A percentile compares a stretch with the other conserved stretches of the same genome.
Evolutionary conservation across 2,888 invertebrate species (phyloP).

Genomic region (Rotaria socialis): DNA sequence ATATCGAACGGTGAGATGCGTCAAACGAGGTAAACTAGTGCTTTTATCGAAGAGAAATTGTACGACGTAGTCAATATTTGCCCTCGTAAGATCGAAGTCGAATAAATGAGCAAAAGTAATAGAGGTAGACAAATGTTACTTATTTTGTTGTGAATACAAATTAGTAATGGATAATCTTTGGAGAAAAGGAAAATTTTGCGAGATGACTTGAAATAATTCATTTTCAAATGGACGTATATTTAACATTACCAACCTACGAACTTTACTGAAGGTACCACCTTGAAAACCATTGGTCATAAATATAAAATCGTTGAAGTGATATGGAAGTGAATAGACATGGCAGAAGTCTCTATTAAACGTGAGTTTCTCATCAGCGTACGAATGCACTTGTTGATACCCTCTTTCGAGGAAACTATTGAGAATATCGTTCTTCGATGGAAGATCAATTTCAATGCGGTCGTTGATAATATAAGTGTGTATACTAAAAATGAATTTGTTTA

Average conservation of each 20-base stretch:
- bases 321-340: background rate
- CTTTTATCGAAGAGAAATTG: too few relatives aligned
- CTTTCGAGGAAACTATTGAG: background rate
- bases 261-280: background rate
- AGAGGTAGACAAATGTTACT: background rate
- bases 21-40: too few relatives aligned
- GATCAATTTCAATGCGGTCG: background rate
- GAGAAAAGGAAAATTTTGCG: background rate
- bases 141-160: background rate
- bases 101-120: background rate
- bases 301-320: background rate
- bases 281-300: background rate
- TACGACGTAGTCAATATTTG: background rate
- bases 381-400: background rate
- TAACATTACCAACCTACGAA: background rate
- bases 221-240: background rate
- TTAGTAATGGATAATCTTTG: background rate
- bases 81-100: background rate
- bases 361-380: background rate
- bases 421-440: too few relatives aligned
- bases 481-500: background rate
- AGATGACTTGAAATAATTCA: background rate
- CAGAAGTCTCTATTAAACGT: background rate
- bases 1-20: too few relatives aligned
- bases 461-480: background rate